Evolutionary conservation across 2,797 vertebrate species (phyloP).

Genomic region (Cichlasoma orientale): DNA sequence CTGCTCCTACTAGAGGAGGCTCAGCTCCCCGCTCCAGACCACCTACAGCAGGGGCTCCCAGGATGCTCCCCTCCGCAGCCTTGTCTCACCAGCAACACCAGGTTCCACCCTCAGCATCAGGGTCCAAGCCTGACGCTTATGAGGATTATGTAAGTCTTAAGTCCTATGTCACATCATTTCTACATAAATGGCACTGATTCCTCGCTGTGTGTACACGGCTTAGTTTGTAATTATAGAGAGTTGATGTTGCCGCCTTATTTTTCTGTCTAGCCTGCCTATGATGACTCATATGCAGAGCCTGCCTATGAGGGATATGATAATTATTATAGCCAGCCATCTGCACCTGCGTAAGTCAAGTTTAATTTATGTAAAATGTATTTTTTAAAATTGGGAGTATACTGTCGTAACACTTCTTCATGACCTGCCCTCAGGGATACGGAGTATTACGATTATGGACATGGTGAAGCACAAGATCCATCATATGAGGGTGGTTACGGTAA

Average conservation of each 20-base stretch:
- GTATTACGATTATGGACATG: conserved; percentile 98
- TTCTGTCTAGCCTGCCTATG: conserved; percentile 67
- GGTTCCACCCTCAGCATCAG: conserved; percentile 78
- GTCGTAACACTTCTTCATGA: neutral
- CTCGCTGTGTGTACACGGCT: neutral
- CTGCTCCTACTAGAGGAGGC: conserved; percentile 84
- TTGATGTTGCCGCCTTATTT: neutral
- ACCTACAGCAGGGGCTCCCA: conserved; percentile 84
- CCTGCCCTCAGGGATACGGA: conserved; percentile 88
- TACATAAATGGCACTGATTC: neutral
- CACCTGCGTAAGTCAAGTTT: conserved; percentile 86
- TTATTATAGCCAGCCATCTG: conserved; percentile 91
- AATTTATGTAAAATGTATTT: neutral
- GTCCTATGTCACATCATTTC: neutral
- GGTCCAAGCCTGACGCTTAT: conserved; percentile 87
- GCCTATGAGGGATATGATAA: conserved; percentile 92
- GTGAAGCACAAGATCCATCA: conserved; percentile 89
- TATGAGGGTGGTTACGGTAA: conserved; percentile 94
- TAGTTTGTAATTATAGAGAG: neutral
- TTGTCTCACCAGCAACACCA: conserved; percentile 82
- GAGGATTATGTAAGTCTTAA: conserved; percentile 90
- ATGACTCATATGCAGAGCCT: conserved; percentile 72
- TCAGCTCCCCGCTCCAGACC: conserved; percentile 86
- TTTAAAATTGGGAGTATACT: neutral
- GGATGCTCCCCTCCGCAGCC: conserved; percentile 84